Evolutionary conservation across 1,140 invertebrate species (phyloP).

Genomic region (Apolygus lucorum): DNA sequence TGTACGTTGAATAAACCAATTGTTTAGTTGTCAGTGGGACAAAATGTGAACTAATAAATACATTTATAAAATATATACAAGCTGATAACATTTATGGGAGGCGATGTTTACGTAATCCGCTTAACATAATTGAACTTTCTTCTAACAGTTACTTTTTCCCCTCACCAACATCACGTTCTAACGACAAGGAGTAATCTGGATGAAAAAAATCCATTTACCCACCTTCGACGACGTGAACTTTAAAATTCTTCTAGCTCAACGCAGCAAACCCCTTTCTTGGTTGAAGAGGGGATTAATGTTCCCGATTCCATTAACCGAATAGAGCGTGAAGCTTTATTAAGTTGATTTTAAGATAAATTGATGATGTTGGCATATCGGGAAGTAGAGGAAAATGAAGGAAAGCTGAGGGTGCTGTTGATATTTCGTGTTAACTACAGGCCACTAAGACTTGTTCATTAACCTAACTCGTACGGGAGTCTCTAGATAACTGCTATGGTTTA

Average conservation of each 20-base stretch:
- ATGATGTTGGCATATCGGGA: neutral
- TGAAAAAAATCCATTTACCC: neutral
- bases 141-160: neutral
- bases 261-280: neutral
- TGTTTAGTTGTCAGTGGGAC: no score
- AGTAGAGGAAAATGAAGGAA: neutral
- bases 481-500: slow-evolving; percentile 9
- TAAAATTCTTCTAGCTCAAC: neutral
- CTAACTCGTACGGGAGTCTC: neutral
- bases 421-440: neutral
- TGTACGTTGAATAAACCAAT: no score
- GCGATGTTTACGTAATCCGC: neutral
- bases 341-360: neutral
- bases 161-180: neutral
- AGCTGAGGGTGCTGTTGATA: neutral
- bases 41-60: no score
- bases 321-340: neutral
- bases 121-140: neutral
- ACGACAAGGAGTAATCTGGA: neutral
- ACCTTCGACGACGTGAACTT: neutral
- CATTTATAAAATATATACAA: no score
- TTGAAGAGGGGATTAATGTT: neutral
- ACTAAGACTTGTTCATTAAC: neutral
- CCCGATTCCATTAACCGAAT: neutral
- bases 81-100: no score